phyloP scores from a whole-genome alignment of 2,888 invertebrate species.

The Abscondita cerata region DNA sequence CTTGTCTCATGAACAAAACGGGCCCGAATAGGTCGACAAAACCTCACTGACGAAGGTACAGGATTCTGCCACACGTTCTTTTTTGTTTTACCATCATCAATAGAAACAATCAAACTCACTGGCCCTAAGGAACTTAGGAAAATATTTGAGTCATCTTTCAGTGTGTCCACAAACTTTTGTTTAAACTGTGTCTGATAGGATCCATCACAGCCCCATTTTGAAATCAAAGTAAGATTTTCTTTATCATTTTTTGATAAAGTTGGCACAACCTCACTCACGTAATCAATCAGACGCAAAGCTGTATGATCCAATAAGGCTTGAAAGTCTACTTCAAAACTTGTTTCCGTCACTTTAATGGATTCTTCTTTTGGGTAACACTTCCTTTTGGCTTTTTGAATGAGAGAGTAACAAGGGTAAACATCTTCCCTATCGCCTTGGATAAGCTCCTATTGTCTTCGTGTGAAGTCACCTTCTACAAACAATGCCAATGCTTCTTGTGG shows the following conservation, averaged over 20 bases:
- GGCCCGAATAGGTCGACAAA: neutral
- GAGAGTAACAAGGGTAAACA: conserved; percentile 16
- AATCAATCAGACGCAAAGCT: conserved; percentile 18
- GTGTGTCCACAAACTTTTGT: conserved; percentile 40
- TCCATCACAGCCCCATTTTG: conserved; percentile 45
- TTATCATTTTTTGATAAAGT: conserved; percentile 26
- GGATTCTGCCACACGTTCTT: neutral
- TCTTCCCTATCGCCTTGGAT: neutral
- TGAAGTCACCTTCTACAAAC: conserved; percentile 8
- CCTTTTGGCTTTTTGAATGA: conserved; percentile 14
- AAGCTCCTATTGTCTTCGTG: conserved; percentile 13
- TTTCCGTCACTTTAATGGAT: conserved; percentile 9
- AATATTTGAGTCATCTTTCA: conserved; percentile 39
- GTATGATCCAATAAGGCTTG: conserved; percentile 30
- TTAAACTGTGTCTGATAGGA: conserved; percentile 43
- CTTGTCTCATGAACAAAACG: neutral
- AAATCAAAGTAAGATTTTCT: conserved; percentile 26
- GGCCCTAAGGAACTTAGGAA: conserved; percentile 39
- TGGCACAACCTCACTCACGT: conserved; percentile 25
- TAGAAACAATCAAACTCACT: conserved; percentile 41
- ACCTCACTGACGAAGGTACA: neutral
- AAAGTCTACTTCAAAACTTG: conserved; percentile 12
- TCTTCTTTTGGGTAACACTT: conserved; percentile 17
- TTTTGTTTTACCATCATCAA: conserved; percentile 4
- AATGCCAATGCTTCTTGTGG: neutral